Evolutionary conservation across 2,113 vertebrate species (phyloP), one percentile per base, ranked within the genome.

Genomic region (Cyanoramphus novaezelandiae): DNA sequence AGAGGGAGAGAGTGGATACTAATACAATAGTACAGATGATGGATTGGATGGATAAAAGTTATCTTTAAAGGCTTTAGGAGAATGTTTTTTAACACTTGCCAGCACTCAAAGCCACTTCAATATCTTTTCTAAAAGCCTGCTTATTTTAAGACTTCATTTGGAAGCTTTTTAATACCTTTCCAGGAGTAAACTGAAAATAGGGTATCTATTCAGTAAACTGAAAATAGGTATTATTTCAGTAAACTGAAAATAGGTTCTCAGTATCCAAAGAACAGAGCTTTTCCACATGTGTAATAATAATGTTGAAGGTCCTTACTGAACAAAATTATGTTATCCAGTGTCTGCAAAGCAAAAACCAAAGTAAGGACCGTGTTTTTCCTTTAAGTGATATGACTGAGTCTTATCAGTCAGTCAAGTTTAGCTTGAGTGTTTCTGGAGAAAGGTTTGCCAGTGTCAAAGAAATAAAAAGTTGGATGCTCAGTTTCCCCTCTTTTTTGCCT

Each of bases 91-190:
- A 88, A 62, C 46, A 71, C 49, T 72, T 20, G 41, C 1, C 23
- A 80, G 43, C 77, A 93, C 47, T 64, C 59, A 70, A 27, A 83
- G n/a, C 46, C 76, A 70, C 69, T 91, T 71, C 81, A 92, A 94
- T 85, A 13, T 91, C 60, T 85, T 95, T 93, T 86, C 35, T 95
- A 70, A 90, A 95, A 94, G 53, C 29, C 49, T 86, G 62, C 37
- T 94, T 90, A 81, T 87, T 92, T 96, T 74, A 90, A 92, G 95
- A 70, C 7, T 49, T 27, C 23, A 74, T 88, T 65, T 79, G 37
- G 76, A 91, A 95, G 72, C 79, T 9, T 60, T 76, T 93, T 65
- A 88, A 39, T 41, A 77, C 28, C 11, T 83, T 84, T 93, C 46
- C 69, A 67, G 63, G 72, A 63, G 4, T 72, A 39, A 94, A 57